phyloP scores from a whole-genome alignment of 2,888 invertebrate species.

The Tanypteryx hageni region DNA sequence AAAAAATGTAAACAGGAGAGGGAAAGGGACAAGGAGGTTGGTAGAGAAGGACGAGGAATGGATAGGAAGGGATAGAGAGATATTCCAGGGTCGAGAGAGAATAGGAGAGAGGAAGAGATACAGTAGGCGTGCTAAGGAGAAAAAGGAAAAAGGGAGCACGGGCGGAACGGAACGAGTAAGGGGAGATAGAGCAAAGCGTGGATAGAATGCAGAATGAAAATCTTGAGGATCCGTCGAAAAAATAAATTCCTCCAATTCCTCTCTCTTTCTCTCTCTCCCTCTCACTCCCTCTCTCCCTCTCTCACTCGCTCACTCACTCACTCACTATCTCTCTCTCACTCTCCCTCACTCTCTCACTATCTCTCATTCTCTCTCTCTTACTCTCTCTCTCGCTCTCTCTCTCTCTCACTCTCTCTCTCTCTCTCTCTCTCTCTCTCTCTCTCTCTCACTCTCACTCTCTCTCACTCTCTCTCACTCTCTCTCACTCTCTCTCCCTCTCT shows the following conservation, averaged over 20 bases:
- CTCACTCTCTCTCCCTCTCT: no score
- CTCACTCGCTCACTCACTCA: no score
- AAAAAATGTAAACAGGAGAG: background rate
- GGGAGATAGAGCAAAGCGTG: background rate
- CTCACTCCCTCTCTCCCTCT: no score
- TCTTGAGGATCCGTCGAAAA: background rate
- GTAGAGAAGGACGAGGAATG: background rate
- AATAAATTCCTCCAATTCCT: background rate
- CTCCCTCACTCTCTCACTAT: no score
- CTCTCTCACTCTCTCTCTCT: no score
- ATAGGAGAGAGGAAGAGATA: background rate
- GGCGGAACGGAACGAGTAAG: background rate
- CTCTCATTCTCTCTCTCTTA: no score
- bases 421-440: no score
- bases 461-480: no score
- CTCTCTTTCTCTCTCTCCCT: no score
- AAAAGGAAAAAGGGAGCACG: background rate
- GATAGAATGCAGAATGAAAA: slow-evolving; percentile 8
- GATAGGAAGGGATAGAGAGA: background rate
- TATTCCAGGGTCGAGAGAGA: background rate
- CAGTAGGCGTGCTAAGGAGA: background rate
- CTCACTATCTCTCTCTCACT: no score
- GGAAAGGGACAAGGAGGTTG: background rate
- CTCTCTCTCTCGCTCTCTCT: no score
- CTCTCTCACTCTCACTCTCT: no score